These are phyloP conservation scores for Neotoma lepida DNA, from an alignment of 2,113 vertebrate species.

Conservation along the genomic window DNA sequence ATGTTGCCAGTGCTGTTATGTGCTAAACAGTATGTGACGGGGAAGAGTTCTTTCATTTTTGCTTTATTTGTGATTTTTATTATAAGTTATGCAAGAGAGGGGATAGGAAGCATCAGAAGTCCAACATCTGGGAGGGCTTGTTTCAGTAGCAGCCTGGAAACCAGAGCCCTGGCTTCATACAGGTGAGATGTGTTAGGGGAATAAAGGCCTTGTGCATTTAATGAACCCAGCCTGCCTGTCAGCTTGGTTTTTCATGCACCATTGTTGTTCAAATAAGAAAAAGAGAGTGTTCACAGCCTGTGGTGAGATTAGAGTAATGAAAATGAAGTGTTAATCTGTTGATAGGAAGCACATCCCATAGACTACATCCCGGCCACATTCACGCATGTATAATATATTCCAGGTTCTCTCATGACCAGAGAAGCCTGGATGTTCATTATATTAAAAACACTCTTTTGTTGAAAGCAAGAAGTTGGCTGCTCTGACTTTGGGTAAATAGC, in stretches of 20 bases:
- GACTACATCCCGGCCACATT: constrained; percentile 62
- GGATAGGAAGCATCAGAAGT: constrained; percentile 13
- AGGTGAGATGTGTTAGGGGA: constrained; percentile 79
- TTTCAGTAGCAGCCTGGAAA: constrained; percentile 79
- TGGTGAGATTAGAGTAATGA: constrained; percentile 77
- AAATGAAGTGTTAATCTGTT: constrained; percentile 81
- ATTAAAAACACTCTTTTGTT: constrained; percentile 73
- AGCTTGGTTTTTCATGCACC: constrained; percentile 74
- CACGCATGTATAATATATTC: constrained; percentile 76
- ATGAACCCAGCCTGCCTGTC: constrained; percentile 74
- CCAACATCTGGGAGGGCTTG: constrained; percentile 72
- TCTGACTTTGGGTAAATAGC: constrained; percentile 61
- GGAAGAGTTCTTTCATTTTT: constrained; percentile 13
- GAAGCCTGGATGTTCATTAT: constrained; percentile 68
- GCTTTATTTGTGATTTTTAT: constrained; percentile 43
- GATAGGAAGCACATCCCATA: constrained; percentile 78
- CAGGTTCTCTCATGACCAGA: constrained; percentile 75
- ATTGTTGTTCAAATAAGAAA: constrained; percentile 77
- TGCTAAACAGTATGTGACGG: constrained; percentile 32
- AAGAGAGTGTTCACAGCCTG: constrained; percentile 67
- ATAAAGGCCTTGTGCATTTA: constrained; percentile 74
- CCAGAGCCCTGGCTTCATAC: constrained; percentile 73
- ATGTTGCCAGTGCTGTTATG: constrained; percentile 56
- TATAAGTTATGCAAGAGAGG: constrained; percentile 38
- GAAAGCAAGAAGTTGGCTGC: constrained; percentile 65